These are phyloP conservation scores for Casuarius casuarius DNA, from an alignment of 2,113 vertebrate species.

Conservation along the genomic window DNA sequence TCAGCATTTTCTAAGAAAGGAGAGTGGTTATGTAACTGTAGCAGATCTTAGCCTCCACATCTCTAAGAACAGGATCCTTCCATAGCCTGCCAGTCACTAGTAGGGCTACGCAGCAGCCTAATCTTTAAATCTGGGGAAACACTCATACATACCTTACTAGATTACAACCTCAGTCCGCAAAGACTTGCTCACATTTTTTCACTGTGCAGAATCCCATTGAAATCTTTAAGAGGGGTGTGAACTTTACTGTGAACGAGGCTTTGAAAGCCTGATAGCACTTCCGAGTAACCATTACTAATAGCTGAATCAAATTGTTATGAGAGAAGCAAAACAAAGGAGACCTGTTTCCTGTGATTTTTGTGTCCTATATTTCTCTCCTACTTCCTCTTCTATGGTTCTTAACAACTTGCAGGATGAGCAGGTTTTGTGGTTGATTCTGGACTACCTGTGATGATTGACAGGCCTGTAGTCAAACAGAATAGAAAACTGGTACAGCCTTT, in stretches of 20 bases:
- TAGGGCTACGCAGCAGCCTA: neutral
- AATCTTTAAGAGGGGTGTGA: neutral
- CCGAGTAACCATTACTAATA: neutral
- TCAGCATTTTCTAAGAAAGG: neutral
- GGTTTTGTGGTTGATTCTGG: neutral
- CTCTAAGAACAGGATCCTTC: neutral
- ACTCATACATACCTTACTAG: neutral
- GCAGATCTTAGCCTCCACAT: neutral
- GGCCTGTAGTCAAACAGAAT: neutral
- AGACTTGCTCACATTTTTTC: neutral
- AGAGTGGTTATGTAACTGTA: neutral
- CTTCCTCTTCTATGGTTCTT: neutral
- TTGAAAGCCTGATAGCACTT: neutral
- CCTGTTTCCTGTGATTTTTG: neutral
- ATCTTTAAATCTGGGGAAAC: neutral
- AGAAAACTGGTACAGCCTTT: neutral
- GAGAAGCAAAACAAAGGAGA: neutral
- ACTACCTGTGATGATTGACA: neutral
- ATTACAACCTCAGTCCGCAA: neutral
- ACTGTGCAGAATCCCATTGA: neutral
- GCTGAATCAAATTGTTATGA: neutral
- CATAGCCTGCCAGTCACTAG: rapidly evolving
- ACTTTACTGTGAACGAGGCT: neutral
- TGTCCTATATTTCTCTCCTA: neutral
- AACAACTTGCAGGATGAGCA: neutral